These are phyloP conservation scores for Rhincodon typus DNA, from an alignment of 2,797 vertebrate species.

Conservation along the genomic window DNA sequence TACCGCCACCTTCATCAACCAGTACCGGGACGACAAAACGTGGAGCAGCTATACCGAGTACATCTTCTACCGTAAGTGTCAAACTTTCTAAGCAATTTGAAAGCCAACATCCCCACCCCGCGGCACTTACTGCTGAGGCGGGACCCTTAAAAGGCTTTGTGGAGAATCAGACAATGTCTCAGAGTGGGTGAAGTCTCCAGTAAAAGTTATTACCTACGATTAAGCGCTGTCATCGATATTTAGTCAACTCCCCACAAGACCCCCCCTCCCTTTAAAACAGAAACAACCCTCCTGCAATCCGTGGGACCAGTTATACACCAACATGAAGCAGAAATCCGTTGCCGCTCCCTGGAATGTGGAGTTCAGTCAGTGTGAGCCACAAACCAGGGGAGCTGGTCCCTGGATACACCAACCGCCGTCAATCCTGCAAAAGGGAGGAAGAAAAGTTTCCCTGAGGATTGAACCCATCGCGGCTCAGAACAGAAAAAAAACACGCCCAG, in stretches of 20 bases:
- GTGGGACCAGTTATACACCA: neutral
- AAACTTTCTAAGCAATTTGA: neutral
- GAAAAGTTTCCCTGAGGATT: neutral
- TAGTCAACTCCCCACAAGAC: too few species aligned
- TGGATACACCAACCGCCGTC: neutral
- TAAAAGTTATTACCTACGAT: too few species aligned
- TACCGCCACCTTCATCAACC: constrained; percentile 68
- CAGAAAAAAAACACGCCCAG: neutral
- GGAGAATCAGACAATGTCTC: too few species aligned
- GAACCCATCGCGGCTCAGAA: neutral
- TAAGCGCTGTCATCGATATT: too few species aligned
- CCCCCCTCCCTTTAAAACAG: too few species aligned
- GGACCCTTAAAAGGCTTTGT: too few species aligned
- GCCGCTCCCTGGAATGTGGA: neutral
- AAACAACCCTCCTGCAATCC: neutral
- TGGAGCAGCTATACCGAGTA: constrained; percentile 86
- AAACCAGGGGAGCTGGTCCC: too few species aligned
- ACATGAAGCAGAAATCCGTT: neutral
- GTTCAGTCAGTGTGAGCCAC: too few species aligned
- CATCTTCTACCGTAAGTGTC: constrained; percentile 78
- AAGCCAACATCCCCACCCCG: too few species aligned
- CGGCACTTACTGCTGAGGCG: neutral
- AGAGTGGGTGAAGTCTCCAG: too few species aligned
- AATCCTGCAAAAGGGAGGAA: neutral
- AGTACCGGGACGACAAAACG: constrained; percentile 77